phyloP scores from a whole-genome alignment of 2,797 vertebrate genomes.

The Luscinia megarhynchos region DNA sequence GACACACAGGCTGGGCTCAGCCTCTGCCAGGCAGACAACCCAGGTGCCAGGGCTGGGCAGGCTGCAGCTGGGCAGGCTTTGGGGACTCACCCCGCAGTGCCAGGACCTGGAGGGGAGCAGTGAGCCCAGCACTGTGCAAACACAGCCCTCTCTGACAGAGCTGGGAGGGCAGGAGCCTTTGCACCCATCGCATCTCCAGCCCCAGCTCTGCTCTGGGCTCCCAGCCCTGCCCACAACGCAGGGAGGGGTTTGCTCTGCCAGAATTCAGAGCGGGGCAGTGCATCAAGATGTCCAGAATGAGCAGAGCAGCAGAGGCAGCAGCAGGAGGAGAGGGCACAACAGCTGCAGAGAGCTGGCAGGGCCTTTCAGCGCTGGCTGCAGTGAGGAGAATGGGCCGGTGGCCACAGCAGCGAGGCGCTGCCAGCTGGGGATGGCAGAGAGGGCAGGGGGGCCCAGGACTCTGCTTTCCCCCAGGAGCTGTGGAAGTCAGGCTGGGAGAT shows the following conservation, averaged over 20 bases:
- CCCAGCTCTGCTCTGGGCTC: not conserved
- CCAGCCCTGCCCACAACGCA: not conserved
- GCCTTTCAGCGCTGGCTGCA: not conserved
- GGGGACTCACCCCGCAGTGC: rapidly evolving
- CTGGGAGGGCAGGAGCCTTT: not conserved
- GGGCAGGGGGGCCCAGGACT: not conserved
- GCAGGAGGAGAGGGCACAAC: not conserved
- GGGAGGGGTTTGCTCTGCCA: not conserved
- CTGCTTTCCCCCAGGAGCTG: not conserved
- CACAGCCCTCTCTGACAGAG: not conserved
- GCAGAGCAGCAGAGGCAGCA: not conserved
- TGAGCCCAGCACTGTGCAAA: rapidly evolving
- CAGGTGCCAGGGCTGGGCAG: rapidly evolving
- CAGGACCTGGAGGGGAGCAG: not conserved
- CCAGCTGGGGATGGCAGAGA: not conserved
- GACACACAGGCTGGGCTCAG: not conserved
- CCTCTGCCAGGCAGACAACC: rapidly evolving
- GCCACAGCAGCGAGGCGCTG: rapidly evolving
- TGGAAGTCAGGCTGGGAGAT: not conserved
- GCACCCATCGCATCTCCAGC: rapidly evolving
- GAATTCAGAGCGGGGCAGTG: not conserved
- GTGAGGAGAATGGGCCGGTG: not conserved
- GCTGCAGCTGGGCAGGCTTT: not conserved
- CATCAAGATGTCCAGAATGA: not conserved
- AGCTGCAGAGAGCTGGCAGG: not conserved